These are phyloP conservation scores for Odontomyia ornata DNA, from an alignment of 2,888 invertebrate genomes.

Conservation along the genomic window DNA sequence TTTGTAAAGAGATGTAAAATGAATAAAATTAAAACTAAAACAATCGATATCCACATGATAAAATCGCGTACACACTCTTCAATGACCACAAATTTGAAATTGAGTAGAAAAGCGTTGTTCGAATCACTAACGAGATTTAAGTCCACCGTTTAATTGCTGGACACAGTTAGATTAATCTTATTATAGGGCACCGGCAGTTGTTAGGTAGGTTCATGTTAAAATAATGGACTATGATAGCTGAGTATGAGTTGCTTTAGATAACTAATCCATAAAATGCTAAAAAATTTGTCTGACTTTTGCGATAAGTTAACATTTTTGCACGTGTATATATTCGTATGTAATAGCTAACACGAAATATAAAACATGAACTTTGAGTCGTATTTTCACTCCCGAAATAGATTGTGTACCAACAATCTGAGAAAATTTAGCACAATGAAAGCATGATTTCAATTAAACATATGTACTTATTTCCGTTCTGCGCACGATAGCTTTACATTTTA, in stretches of 20 bases:
- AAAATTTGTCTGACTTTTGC: neutral
- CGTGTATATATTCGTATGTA: neutral
- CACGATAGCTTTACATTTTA: too few species aligned
- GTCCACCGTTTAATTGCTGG: neutral
- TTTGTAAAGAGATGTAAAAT: conserved; percentile 1
- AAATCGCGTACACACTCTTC: neutral
- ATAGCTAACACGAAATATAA: neutral
- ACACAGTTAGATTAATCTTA: conserved; percentile 1
- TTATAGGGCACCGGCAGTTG: neutral
- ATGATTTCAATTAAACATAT: too few species aligned
- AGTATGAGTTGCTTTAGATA: neutral
- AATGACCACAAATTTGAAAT: neutral
- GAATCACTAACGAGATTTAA: neutral
- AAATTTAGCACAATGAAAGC: too few species aligned
- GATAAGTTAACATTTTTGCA: neutral
- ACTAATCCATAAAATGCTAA: neutral
- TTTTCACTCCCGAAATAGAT: too few species aligned
- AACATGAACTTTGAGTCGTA: too few species aligned
- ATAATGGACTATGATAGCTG: neutral
- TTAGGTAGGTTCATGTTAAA: neutral
- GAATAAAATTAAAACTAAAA: neutral
- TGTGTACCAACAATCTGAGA: too few species aligned
- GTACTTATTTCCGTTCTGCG: too few species aligned
- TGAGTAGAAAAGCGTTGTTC: neutral
- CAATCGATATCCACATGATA: neutral